Evolutionary conservation across 1,140 invertebrate species (phyloP), one percentile per base, ranked within the genome.

Genomic region (Drosophila prosaltans): DNA sequence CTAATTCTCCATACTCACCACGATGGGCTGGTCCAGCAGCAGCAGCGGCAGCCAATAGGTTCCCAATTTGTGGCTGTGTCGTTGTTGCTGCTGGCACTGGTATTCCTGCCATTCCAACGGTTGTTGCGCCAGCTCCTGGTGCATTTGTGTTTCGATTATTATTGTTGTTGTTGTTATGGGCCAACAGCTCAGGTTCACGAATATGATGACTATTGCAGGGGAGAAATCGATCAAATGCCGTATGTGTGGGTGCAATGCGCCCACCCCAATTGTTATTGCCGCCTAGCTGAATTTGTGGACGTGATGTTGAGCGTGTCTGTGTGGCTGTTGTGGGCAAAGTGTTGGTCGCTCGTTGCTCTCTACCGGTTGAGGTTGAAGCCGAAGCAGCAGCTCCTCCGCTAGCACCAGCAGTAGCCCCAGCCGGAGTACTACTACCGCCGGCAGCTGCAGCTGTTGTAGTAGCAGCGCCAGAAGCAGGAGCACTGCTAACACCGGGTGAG

Each of bases 311-410:
- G 7, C 95, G 93, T 9, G 95, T 95, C 81, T 95, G 94, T 5
- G 95, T 95, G 2, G 95, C 92, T 3, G 95, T 95, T 9, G 95
- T 95, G 57, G 95, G 95, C 84, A 95, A 93, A 10, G 95, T 96
- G 62, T 94, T 94, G 72, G 94, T 26, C 10, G 45, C 93, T 85
- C 95, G 93, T 3, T 94, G 94, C 0, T 94, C 93, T 0, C 74
- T 78, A 21, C 78, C 84, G 3, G 36, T 75, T n/a, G 85, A 81
- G 8, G 85, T 84, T 24, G 92, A 93, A 21, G 68, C 62, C 0
- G 81, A 16, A 16, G 72, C 26, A 16, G 74, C 55, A 0, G 54
- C 10, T 6, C 55, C 69, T 1, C 41, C 39, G 1, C 45, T 30
- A 30, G 28, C 28, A 30, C 2, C 28, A 67, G 48, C 11, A 3